Evolutionary conservation across 2,888 invertebrate genomes (phyloP).

Genomic region (Odontocolon sp.): DNA sequence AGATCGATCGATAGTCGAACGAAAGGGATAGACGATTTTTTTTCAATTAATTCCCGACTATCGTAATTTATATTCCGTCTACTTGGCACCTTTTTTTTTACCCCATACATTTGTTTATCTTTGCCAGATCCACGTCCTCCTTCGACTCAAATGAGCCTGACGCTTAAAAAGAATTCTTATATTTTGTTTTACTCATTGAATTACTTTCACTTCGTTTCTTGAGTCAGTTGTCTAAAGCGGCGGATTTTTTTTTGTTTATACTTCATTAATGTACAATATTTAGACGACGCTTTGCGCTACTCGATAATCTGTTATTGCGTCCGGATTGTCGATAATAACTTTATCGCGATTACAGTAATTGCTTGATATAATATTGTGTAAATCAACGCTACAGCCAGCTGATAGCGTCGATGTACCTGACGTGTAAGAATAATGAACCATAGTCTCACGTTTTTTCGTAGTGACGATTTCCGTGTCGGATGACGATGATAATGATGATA

Average conservation of each 20-base stretch:
- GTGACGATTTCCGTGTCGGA: constrained; percentile 14
- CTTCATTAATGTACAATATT: constrained; percentile 21
- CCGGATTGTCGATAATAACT: constrained; percentile 35
- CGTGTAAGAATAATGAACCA: constrained; percentile 37
- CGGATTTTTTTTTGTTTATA: constrained; percentile 15
- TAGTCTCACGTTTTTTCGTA: constrained; percentile 33
- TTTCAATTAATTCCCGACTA: not conserved
- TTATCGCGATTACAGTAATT: constrained; percentile 42
- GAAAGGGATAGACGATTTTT: constrained; percentile 9
- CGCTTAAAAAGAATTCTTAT: constrained; percentile 36
- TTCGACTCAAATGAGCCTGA: not conserved
- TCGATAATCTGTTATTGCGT: constrained; percentile 56
- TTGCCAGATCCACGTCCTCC: constrained; percentile 6
- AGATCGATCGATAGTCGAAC: constrained; percentile 6
- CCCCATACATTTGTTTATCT: constrained; percentile 7
- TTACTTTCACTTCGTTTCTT: constrained; percentile 58
- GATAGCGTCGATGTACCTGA: constrained; percentile 33
- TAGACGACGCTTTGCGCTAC: constrained; percentile 55
- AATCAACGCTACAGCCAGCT: constrained; percentile 54
- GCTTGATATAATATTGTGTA: constrained; percentile 43
- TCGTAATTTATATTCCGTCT: constrained; percentile 29
- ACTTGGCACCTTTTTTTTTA: constrained; percentile 46
- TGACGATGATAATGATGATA: not conserved
- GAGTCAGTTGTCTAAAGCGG: constrained; percentile 51
- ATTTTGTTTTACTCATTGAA: constrained; percentile 46